phyloP scores from a whole-genome alignment of 2,797 vertebrate species.

The Mormyrops boulengeri region DNA sequence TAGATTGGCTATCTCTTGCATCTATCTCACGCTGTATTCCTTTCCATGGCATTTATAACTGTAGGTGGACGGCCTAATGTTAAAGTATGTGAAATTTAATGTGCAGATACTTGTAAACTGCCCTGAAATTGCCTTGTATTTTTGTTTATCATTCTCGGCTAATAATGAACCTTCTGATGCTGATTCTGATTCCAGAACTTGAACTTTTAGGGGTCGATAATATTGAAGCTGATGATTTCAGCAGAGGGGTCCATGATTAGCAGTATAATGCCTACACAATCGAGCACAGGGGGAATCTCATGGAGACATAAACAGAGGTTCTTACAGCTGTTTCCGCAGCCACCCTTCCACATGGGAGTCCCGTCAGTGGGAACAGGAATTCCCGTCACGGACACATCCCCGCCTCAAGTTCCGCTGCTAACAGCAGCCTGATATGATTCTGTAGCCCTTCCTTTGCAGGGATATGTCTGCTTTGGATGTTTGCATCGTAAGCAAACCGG shows the following conservation, averaged over 20 bases:
- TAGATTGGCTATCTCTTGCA: background rate
- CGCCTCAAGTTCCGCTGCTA: background rate
- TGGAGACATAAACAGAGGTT: background rate
- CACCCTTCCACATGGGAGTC: background rate
- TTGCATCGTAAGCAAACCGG: background rate
- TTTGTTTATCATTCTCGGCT: background rate
- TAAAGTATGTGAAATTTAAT: background rate
- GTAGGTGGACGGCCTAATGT: background rate
- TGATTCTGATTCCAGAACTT: background rate
- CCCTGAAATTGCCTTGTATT: background rate
- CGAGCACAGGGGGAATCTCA: background rate
- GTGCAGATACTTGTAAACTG: background rate
- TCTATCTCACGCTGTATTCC: background rate
- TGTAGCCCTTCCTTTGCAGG: background rate
- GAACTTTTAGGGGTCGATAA: background rate
- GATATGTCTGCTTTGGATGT: background rate
- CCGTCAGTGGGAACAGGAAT: background rate
- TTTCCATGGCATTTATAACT: background rate
- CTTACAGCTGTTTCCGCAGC: background rate
- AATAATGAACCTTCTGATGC: background rate
- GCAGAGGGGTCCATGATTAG: background rate
- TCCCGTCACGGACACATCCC: background rate
- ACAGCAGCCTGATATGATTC: background rate
- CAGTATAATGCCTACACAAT: background rate
- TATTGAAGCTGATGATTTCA: background rate